phyloP scores from a whole-genome alignment of 2,113 vertebrate species.

The Gambusia affinis region DNA sequence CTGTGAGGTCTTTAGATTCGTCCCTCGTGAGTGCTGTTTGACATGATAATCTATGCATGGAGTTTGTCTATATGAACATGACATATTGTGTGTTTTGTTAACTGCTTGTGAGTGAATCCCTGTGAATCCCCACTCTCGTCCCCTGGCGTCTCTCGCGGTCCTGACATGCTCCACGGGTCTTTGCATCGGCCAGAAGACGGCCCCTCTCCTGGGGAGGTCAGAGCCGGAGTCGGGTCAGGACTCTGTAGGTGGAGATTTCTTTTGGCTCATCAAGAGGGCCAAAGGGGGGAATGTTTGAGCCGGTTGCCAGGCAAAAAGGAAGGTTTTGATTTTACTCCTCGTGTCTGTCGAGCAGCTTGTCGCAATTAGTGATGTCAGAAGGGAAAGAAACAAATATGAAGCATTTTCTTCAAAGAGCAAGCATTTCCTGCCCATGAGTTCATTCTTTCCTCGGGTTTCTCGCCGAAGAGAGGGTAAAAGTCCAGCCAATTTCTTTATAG shows the following conservation, averaged over 20 bases:
- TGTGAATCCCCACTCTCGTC: constrained; percentile 6
- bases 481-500: constrained; percentile 39
- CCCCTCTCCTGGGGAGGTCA: constrained; percentile 56
- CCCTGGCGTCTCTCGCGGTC: constrained; percentile 20
- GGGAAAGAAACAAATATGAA: constrained; percentile 78
- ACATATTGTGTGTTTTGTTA: constrained; percentile 60
- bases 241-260: constrained; percentile 65
- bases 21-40: constrained; percentile 65
- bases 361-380: constrained; percentile 80
- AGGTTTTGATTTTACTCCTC: constrained; percentile 76
- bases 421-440: constrained; percentile 76
- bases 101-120: constrained; percentile 36
- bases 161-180: constrained; percentile 37
- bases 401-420: constrained; percentile 72
- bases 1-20: constrained; percentile 75
- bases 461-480: constrained; percentile 61
- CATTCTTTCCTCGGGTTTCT: constrained; percentile 71
- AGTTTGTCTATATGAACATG: constrained; percentile 58
- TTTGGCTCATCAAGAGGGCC: constrained; percentile 58
- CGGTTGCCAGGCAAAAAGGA: constrained; percentile 72
- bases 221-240: constrained; percentile 58
- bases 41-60: constrained; percentile 68
- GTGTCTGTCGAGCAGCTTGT: constrained; percentile 75
- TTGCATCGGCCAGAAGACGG: constrained; percentile 41
- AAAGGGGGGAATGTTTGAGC: constrained; percentile 67